phyloP scores from a whole-genome alignment of 2,888 invertebrate genomes.

The Megastigmus dorsalis region DNA sequence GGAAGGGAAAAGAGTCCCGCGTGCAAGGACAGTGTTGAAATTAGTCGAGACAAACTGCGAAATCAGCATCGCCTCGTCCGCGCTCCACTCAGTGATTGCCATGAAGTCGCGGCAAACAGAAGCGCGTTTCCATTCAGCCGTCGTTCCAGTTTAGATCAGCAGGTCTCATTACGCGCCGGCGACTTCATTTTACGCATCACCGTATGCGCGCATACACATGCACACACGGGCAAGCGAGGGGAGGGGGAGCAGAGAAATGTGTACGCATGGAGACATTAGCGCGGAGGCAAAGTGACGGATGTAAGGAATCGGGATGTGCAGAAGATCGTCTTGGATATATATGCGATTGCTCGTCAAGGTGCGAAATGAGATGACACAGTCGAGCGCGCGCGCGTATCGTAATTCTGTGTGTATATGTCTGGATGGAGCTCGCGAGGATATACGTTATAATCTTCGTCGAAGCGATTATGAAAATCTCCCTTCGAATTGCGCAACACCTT shows the following conservation, averaged over 20 bases:
- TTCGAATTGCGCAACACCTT: constrained; percentile 40
- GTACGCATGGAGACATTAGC: background rate
- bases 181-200: constrained; percentile 23
- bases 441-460: constrained; percentile 11
- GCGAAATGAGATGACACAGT: constrained; percentile 68
- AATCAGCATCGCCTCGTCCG: constrained; percentile 24
- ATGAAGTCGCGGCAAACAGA: background rate
- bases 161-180: constrained; percentile 6
- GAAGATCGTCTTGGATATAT: background rate
- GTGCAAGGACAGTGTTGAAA: constrained; percentile 39
- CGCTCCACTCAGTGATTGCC: no score
- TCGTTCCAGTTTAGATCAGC: constrained; percentile 36
- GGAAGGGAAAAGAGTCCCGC: constrained; percentile 2
- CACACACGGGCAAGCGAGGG: background rate
- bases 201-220: background rate
- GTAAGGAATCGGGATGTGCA: constrained; percentile 3
- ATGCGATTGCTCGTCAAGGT: constrained; percentile 64
- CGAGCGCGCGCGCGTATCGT: constrained; percentile 66
- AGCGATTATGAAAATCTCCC: constrained; percentile 43
- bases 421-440: background rate
- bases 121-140: constrained; percentile 18
- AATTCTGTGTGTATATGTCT: constrained; percentile 66
- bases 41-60: constrained; percentile 24
- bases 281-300: background rate
- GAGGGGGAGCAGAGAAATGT: background rate